Evolutionary conservation across 2,888 invertebrate species (phyloP), one percentile per base, ranked within the genome.

Genomic region (Zaprionus lineosus): DNA sequence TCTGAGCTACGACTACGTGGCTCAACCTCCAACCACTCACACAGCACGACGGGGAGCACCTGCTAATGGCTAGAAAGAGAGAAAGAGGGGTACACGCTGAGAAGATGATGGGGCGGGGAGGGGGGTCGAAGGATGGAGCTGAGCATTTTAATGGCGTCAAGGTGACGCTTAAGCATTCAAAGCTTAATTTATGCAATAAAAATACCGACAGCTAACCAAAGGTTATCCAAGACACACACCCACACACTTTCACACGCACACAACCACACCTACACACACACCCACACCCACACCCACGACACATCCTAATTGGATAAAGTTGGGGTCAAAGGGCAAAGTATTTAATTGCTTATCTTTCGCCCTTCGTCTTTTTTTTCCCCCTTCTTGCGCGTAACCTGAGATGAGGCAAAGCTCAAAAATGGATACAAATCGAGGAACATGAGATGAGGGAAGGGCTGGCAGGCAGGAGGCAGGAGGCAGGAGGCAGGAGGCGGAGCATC

Each of bases 131-230:
- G 59, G 46, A 31, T 37, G 68, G 36, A 53, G 50, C 46, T 39
- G 39, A 67, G 51, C 58, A 48, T 66, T 82, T 82, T 82, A 82
- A 82, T 82, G 69, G 83, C 84, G 74, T 61, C 82, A 86, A 82
- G 86, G 84, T 82, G 82, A 82, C 86, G 86, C 78, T 72, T 65
- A 71, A 64, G 58, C 78, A 84, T 86, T 86, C 65, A 82, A 82
- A 70, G 70, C 75, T 74, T 86, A 82, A 82, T 86, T 82, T 82
- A 74, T 86, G 74, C 84, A 84, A 82, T 86, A 84, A 82, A 86
- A 84, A 77, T 57, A 40, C 61, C 62, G 69, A 36, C 63, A 81
- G 65, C 48, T 47, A 57, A 28, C 39, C 51, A 56, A 69, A 46
- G 62, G 46, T 56, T 40, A 24, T 28, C 29, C 11, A 28, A 15